Evolutionary conservation across 1,140 invertebrate species (phyloP).

Genomic region (Lysiphlebus fabarum): DNA sequence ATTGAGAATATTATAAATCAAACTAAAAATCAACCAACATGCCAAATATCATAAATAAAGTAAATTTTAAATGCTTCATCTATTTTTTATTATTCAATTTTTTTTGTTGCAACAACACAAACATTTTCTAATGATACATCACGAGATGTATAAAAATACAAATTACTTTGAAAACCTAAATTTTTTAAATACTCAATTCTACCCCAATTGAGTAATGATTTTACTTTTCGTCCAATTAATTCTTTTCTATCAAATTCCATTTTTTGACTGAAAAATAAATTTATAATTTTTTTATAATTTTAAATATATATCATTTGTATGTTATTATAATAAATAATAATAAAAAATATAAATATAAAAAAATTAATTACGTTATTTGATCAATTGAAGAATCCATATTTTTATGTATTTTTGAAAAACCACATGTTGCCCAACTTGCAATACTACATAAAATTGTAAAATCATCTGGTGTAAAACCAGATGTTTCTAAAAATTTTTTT

Average conservation of each 20-base stretch:
- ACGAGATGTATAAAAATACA: conserved; percentile 65
- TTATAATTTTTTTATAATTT: conserved; percentile 30
- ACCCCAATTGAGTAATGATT: conserved; percentile 73
- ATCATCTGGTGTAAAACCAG: conserved; percentile 62
- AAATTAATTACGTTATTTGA: background rate
- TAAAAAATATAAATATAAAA: too few species aligned
- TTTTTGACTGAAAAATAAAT: conserved; percentile 23
- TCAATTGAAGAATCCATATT: background rate
- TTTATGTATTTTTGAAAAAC: conserved; percentile 50
- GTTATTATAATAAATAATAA: background rate
- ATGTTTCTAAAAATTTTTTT: conserved; percentile 58
- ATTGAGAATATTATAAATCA: too few species aligned
- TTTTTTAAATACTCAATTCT: conserved; percentile 63
- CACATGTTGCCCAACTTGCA: conserved; percentile 82
- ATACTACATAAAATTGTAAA: conserved; percentile 76
- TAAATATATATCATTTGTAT: conserved; percentile 27
- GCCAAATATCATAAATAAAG: too few species aligned
- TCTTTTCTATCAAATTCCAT: conserved; percentile 53
- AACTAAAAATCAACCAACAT: too few species aligned
- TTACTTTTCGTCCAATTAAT: conserved; percentile 68
- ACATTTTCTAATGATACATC: conserved; percentile 74
- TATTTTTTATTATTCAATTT: background rate
- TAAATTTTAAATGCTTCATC: background rate
- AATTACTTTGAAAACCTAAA: conserved; percentile 59
- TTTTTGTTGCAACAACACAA: conserved; percentile 62